Evolutionary conservation across 2,888 invertebrate genomes (phyloP).

Genomic region (Bembecia ichneumoniformis): DNA sequence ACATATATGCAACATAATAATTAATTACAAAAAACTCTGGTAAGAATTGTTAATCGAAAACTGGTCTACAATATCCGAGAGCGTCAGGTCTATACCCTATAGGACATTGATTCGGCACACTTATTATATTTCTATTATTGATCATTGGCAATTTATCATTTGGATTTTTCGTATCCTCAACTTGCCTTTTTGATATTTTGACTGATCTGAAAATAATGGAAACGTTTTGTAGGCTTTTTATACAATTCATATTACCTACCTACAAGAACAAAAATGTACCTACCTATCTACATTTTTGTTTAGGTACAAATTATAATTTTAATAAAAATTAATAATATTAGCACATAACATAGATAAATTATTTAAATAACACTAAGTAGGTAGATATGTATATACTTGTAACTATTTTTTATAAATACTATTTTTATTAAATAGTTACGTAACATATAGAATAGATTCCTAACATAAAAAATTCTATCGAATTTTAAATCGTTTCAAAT

Average conservation of each 20-base stretch:
- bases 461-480: too few relatives aligned
- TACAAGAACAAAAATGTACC: too few relatives aligned
- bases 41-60: background rate
- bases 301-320: too few relatives aligned
- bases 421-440: too few relatives aligned
- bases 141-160: background rate
- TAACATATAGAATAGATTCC: too few relatives aligned
- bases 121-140: conserved; percentile 25
- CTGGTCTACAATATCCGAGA: conserved; percentile 33
- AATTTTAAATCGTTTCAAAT: too few relatives aligned
- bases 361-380: too few relatives aligned
- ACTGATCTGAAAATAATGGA: background rate
- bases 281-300: too few relatives aligned
- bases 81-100: conserved; percentile 38
- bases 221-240: background rate
- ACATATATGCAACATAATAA: background rate
- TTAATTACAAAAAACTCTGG: background rate
- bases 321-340: too few relatives aligned
- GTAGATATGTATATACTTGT: too few relatives aligned
- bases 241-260: background rate
- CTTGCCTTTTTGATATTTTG: background rate
- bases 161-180: background rate
- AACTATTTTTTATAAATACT: too few relatives aligned
- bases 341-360: too few relatives aligned
- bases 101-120: conserved; percentile 43